Evolutionary conservation across 2,797 vertebrate species (phyloP).

Genomic region (Petrocephalus sullivani): DNA sequence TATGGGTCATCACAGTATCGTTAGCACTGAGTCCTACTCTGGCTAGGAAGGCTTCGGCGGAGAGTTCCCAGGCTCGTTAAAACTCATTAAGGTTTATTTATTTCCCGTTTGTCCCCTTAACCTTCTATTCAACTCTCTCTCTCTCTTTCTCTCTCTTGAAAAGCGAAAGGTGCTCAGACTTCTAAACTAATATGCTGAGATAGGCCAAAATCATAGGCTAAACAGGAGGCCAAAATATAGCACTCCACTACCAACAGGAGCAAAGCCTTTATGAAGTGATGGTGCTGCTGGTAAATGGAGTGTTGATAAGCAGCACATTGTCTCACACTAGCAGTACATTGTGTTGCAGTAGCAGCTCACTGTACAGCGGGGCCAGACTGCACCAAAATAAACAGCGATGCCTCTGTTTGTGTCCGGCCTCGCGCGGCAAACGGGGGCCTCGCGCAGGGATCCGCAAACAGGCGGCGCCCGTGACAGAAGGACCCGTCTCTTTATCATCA

Average conservation of each 20-base stretch:
- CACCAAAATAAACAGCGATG: background rate
- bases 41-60: background rate
- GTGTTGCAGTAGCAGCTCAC: background rate
- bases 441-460: background rate
- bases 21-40: background rate
- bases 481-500: background rate
- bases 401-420: background rate
- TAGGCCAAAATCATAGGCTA: background rate
- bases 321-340: background rate
- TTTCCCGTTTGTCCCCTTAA: background rate
- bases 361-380: background rate
- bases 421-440: background rate
- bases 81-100: background rate
- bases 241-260: background rate
- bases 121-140: background rate
- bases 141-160: background rate
- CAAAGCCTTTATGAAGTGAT: background rate
- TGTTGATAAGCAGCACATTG: background rate
- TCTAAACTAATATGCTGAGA: background rate
- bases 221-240: background rate
- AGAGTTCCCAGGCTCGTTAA: background rate
- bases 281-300: background rate
- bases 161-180: background rate
- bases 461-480: background rate
- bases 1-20: background rate